These are phyloP conservation scores for Lytechinus pictus DNA, from an alignment of 35 echinoderm and acorn worm genomes.

Conservation along the genomic window DNA sequence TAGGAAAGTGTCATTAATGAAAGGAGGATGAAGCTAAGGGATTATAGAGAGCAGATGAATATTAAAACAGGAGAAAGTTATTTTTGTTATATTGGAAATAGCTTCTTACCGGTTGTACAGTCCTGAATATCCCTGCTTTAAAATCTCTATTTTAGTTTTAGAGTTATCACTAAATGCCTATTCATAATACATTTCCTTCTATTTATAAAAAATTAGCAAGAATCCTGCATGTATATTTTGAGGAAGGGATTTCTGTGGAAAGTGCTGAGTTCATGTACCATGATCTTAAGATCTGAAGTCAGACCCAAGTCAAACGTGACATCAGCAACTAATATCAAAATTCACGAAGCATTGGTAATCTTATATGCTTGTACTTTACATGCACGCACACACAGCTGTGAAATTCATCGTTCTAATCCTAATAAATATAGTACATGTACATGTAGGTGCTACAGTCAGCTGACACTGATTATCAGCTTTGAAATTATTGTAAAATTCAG, in stretches of 20 bases:
- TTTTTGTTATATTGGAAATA: background rate
- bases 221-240: background rate
- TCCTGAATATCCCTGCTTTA: background rate
- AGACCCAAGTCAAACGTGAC: slow-evolving; percentile 1
- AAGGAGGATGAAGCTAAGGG: background rate
- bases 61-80: background rate
- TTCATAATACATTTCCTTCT: background rate
- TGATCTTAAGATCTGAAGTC: background rate
- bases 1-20: background rate
- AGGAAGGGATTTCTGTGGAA: background rate
- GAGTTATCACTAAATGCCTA: background rate
- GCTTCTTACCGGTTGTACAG: background rate
- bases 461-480: background rate
- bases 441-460: background rate
- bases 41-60: background rate
- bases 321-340: slow-evolving; percentile 14
- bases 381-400: background rate
- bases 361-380: background rate
- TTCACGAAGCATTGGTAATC: background rate
- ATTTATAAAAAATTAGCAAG: background rate
- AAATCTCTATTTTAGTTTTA: background rate
- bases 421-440: background rate
- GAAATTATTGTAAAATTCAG: background rate
- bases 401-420: background rate
- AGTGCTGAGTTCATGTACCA: background rate